phyloP scores from a whole-genome alignment of 2,888 invertebrate genomes.

The Altica lythri region DNA sequence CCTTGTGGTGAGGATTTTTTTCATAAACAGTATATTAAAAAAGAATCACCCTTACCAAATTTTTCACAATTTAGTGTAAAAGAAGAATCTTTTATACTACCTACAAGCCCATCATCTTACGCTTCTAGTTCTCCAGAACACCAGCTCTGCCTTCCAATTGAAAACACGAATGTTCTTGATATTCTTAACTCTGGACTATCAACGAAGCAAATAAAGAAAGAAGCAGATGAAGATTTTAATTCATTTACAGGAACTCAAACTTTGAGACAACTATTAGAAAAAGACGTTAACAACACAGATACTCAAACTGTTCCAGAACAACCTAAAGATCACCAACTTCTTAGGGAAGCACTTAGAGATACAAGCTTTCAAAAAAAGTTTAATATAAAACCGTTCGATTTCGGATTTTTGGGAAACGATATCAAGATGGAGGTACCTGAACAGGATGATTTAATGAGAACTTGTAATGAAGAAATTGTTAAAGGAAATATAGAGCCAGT shows the following conservation, averaged over 20 bases:
- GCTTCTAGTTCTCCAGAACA: slow-evolving; percentile 45
- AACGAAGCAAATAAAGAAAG: slow-evolving; percentile 59
- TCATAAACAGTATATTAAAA: slow-evolving; percentile 55
- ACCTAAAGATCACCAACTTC: slow-evolving; percentile 72
- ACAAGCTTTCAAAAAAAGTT: slow-evolving; percentile 84
- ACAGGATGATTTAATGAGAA: slow-evolving; percentile 52
- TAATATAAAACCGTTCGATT: slow-evolving; percentile 79
- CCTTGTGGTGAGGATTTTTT: slow-evolving; percentile 59
- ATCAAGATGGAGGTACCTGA: slow-evolving; percentile 74
- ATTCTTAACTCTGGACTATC: slow-evolving; percentile 47
- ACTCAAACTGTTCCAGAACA: slow-evolving; percentile 43
- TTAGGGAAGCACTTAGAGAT: slow-evolving; percentile 81
- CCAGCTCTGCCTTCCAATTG: slow-evolving; percentile 37
- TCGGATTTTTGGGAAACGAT: slow-evolving; percentile 61
- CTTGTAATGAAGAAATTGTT: slow-evolving; percentile 62
- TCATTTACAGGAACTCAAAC: slow-evolving; percentile 57
- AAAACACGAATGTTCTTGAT: slow-evolving; percentile 46
- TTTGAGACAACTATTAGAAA: slow-evolving; percentile 45
- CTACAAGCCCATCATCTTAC: slow-evolving; percentile 52
- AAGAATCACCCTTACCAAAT: slow-evolving; percentile 60
- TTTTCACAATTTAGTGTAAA: slow-evolving; percentile 59
- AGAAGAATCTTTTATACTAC: slow-evolving; percentile 51
- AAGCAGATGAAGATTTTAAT: slow-evolving; percentile 67
- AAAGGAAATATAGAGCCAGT: slow-evolving; percentile 83
- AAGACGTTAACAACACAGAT: slow-evolving; percentile 42